phyloP scores from a whole-genome alignment of 64 coral and sea anemone genomes.

The Acropora yongei region DNA sequence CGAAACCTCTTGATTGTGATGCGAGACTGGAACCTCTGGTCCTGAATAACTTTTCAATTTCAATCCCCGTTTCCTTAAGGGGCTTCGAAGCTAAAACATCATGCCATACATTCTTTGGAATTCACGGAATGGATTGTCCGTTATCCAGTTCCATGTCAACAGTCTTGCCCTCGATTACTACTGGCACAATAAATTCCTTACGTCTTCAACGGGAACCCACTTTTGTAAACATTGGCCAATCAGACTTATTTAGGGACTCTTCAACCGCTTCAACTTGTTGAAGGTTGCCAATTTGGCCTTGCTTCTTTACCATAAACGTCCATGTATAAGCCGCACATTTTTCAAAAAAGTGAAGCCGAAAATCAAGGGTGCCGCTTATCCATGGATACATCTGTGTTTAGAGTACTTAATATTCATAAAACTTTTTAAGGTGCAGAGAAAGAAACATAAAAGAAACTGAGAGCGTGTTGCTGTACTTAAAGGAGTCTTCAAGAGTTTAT shows the following conservation, averaged over 20 bases:
- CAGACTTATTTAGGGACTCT: neutral
- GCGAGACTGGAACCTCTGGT: neutral
- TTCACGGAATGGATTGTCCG: neutral
- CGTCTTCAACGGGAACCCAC: neutral
- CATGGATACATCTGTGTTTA: no score
- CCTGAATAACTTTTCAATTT: conserved; percentile 2
- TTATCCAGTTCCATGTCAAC: neutral
- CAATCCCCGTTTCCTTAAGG: no score
- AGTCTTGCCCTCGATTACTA: neutral
- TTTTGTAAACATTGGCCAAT: neutral
- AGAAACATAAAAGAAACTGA: no score
- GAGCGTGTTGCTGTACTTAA: no score
- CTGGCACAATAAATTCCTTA: neutral
- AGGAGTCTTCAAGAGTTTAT: no score
- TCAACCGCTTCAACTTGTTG: neutral
- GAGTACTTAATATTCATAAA: no score
- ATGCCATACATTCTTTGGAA: conserved; percentile 20
- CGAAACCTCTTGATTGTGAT: no score
- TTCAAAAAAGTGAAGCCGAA: no score
- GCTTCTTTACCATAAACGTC: neutral
- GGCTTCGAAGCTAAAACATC: neutral
- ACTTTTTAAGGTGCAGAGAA: no score
- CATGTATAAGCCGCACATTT: no score
- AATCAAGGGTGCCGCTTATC: no score
- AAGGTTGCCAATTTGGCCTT: neutral